Evolutionary conservation across 2,888 invertebrate genomes (phyloP), one percentile per base, ranked within the genome.

Genomic region (Chalcosyrphus nemorum): DNA sequence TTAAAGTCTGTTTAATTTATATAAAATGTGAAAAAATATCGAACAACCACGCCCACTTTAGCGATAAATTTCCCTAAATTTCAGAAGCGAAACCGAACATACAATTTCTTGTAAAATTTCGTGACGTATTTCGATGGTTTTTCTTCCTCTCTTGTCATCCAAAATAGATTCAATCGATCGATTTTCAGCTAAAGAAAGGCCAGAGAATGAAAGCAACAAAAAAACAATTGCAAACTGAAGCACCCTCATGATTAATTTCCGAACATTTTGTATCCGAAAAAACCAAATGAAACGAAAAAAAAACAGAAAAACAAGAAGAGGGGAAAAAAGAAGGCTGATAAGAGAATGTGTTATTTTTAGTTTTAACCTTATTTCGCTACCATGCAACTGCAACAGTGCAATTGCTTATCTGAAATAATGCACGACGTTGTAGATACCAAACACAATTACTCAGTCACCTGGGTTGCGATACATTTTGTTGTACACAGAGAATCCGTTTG

Each of bases 121-220:
- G 43, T 74, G 61, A 72, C 63, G 63, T 54, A 50, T 4, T 41
- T 61, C 19, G 52, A 43, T n/a, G n/a, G n/a, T n/a, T n/a, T n/a
- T n/a, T n/a, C n/a, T 56, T 63, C 54, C 45, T 43, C 47, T 27
- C 50, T 52, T 72, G 38, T 80, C 74, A 66, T 80, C 66, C 17
- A 59, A 74, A 74, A 80, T 80, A 66, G 74, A 74, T 66, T 74
- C 74, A 45, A 74, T 80, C 74, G 80, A 74, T 80, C n/a, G n/a
- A n/a, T 66, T 65, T 65, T 57, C 24, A 63, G 17, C 29, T 27
- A 5, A 32, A 61, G 47, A 32, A 63, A 35, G 45, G n/a, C 2
- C 11, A 57, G 15, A 6, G 2, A 50, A 2, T 13, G 27, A 15
- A 17, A 5, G 9, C 7, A 32, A 32, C 7, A 32, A 32, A 56